Base-by-base conservation (phyloP, 1,140 invertebrate genomes). In the Bradysia coprophila region DNA sequence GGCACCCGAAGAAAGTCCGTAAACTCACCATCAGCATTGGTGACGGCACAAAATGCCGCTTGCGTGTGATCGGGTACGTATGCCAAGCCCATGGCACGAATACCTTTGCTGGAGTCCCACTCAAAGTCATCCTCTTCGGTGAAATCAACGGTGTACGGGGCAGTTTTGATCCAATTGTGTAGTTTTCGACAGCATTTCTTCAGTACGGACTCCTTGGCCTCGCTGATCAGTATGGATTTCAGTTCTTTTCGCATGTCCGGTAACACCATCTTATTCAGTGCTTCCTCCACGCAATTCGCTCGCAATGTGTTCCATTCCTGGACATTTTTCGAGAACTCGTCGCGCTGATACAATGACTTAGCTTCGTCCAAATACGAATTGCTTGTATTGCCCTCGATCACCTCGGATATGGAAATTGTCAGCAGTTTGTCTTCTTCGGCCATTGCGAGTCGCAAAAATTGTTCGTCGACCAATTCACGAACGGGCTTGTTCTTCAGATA, bases 401-500 rank as follows among this genome's bases (percentile, higher is more conserved):
- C 67, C 40, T 88, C 78, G 45, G 77, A 76, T 15, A 91, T 69
- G 2, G 60, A 70, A 11, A 87, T 68, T 37, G 66, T 78, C 10
- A 97, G 53, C 16, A 94, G 59, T 45, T 87, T 84, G 56, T 95
- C 90, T 45, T 91, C 79, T 49, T 89, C 83, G 1, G 87, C 90
- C 49, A 88, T 78, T 0, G 67, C 53, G 18, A 94, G 56, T 52
- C 86, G 81, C 2, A 98, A 64, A 62, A 83, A 98, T 55, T 95
- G 85, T 49, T 98, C 94, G 1, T 80, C 81, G 4, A 75, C 72
- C 8, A 99, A 64, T 58, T 95, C 87, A 9, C 78, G 68, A 0
- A 98, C 86, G 0, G 93, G 93, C 59, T 98, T 99, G 52, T 90
- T 83, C 53, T 86, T 88, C 6, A 98, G 51, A 59, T 96, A 99